These are phyloP conservation scores for Pandemis cinnamomeana DNA, from an alignment of 2,888 invertebrate species.

Conservation along the genomic window DNA sequence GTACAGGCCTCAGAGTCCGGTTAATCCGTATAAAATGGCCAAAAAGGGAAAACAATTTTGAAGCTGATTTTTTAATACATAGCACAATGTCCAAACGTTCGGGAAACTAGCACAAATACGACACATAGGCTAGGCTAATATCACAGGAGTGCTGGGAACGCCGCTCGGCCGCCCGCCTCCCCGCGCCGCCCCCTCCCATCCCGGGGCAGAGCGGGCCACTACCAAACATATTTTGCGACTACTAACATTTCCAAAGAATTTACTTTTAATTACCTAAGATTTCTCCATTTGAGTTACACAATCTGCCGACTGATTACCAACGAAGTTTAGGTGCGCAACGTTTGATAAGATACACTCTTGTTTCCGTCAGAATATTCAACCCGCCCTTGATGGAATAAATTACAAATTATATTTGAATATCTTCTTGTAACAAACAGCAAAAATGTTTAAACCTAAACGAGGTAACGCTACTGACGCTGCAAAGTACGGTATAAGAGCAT, in stretches of 20 bases:
- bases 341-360: slow-evolving; percentile 55
- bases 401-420: slow-evolving; percentile 24
- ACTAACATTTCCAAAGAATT: slow-evolving; percentile 79
- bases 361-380: slow-evolving; percentile 20
- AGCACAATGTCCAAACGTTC: slow-evolving; percentile 76
- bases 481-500: slow-evolving; percentile 65
- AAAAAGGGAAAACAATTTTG: slow-evolving; percentile 67
- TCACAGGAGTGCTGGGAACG: slow-evolving; percentile 84
- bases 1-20: slow-evolving; percentile 71
- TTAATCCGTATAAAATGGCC: slow-evolving; percentile 77
- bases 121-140: slow-evolving; percentile 84
- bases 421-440: slow-evolving; percentile 24
- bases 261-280: slow-evolving; percentile 51
- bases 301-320: slow-evolving; percentile 53
- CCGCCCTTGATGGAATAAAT: slow-evolving; percentile 19
- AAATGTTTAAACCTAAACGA: slow-evolving; percentile 72
- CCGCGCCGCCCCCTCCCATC: slow-evolving; percentile 65
- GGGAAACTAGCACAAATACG: slow-evolving; percentile 83
- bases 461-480: slow-evolving; percentile 61
- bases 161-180: slow-evolving; percentile 47
- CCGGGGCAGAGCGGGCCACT: slow-evolving; percentile 76
- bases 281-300: slow-evolving; percentile 66
- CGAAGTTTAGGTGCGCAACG: slow-evolving; percentile 55
- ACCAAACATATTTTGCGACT: slow-evolving; percentile 80
- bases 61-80: slow-evolving; percentile 70